Evolutionary conservation across 2,888 invertebrate species (phyloP).

Genomic region (Tipula unca): DNA sequence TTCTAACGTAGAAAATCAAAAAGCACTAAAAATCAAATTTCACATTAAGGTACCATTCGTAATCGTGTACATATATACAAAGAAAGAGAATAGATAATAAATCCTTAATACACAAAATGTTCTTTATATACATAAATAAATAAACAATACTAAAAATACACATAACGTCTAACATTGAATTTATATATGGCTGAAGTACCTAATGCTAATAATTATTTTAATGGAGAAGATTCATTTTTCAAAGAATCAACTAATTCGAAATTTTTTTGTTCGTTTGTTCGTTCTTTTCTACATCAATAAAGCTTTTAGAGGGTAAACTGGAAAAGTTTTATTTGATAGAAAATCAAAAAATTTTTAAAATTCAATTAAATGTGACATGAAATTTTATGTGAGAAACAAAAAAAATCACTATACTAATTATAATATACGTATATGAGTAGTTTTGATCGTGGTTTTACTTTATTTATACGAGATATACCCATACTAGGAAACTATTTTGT

Average conservation of each 20-base stretch:
- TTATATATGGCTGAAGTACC: background rate
- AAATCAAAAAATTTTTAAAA: background rate
- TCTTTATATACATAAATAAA: background rate
- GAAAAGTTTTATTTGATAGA: no score
- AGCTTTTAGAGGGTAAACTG: background rate
- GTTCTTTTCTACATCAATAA: no score
- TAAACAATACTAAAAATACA: background rate
- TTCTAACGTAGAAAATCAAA: background rate
- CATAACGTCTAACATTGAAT: background rate
- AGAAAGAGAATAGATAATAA: background rate
- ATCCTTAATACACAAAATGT: background rate
- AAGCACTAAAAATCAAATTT: background rate
- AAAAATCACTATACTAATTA: no score
- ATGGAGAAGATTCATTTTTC: background rate
- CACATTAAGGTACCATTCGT: background rate
- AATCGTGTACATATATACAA: background rate
- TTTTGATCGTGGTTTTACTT: no score
- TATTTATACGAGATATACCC: no score
- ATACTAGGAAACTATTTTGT: no score
- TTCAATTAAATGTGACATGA: background rate
- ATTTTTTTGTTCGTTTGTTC: background rate
- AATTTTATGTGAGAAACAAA: no score
- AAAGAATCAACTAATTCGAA: background rate
- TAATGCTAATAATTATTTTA: background rate
- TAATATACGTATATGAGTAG: no score